Conservation (phyloP, 1,140 invertebrate genomes). For the Agraylea sexmaculata region DNA sequence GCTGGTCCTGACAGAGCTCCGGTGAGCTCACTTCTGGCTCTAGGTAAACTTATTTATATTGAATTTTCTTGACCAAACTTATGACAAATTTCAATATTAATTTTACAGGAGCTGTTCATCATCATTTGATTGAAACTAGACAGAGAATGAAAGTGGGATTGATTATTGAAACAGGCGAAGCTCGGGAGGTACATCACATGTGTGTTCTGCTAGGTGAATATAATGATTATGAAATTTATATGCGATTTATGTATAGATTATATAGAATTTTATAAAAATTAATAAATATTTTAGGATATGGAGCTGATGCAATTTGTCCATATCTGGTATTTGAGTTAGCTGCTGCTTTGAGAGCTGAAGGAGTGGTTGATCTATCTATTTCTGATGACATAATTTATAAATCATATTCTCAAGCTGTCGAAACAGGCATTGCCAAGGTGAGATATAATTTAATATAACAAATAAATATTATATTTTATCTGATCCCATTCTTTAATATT, state of each 20-base stretch:
- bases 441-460: background rate
- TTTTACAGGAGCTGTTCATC: conserved; percentile 71
- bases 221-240: background rate
- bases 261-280: conserved; percentile 4
- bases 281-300: conserved; percentile 53
- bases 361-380: conserved; percentile 60
- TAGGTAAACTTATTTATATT: conserved; percentile 42
- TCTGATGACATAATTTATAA: conserved; percentile 77
- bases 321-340: conserved; percentile 94
- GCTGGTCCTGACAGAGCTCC: conserved; percentile 62
- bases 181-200: conserved; percentile 93
- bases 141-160: conserved; percentile 94
- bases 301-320: conserved; percentile 94
- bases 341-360: conserved; percentile 66
- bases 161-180: conserved; percentile 87
- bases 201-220: conserved; percentile 72
- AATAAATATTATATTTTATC: background rate
- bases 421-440: conserved; percentile 71
- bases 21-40: conserved; percentile 71
- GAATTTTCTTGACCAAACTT: background rate
- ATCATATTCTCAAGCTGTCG: conserved; percentile 55
- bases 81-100: background rate
- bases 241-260: conserved; percentile 9
- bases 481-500: background rate
- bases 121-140: conserved; percentile 88